A percentile compares a stretch with the other conserved stretches of the same genome.
phyloP scores from a whole-genome alignment of 1,140 invertebrate genomes.

The Drosophila triauraria region DNA sequence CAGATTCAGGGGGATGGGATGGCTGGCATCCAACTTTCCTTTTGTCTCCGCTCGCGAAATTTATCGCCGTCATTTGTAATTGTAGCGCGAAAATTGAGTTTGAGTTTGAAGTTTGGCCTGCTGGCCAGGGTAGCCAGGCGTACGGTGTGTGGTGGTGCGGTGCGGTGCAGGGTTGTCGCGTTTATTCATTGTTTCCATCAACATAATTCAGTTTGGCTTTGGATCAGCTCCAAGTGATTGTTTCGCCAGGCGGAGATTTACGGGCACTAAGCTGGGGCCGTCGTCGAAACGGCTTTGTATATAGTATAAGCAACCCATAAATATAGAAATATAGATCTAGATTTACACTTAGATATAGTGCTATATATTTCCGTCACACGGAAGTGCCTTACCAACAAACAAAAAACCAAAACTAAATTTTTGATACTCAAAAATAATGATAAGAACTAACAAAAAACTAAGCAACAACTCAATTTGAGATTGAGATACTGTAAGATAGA shows the following conservation, averaged over 20 bases:
- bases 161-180: slow-evolving; percentile 18
- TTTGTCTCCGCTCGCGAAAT: slow-evolving; percentile 74
- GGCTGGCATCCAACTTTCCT: slow-evolving; percentile 63
- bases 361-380: slow-evolving; percentile 85
- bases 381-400: slow-evolving; percentile 81
- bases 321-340: slow-evolving; percentile 48
- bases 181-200: slow-evolving; percentile 75
- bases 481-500: slow-evolving; percentile 52
- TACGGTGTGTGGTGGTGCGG: background rate
- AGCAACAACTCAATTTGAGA: slow-evolving; percentile 30
- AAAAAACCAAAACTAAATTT: slow-evolving; percentile 43
- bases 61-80: slow-evolving; percentile 82
- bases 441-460: slow-evolving; percentile 9
- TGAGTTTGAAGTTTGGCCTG: slow-evolving; percentile 75
- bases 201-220: slow-evolving; percentile 77
- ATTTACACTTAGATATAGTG: slow-evolving; percentile 66
- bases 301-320: slow-evolving; percentile 44
- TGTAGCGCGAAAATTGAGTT: slow-evolving; percentile 82
- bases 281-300: slow-evolving; percentile 25
- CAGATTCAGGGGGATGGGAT: slow-evolving; percentile 17
- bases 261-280: slow-evolving; percentile 68
- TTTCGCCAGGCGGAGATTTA: slow-evolving; percentile 71
- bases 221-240: slow-evolving; percentile 74
- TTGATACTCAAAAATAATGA: slow-evolving; percentile 49
- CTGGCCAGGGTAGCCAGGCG: slow-evolving; percentile 19